Percentiles rank a stretch among this genome's conserved stretches.
These are phyloP conservation scores for Danio tinwini DNA, from an alignment of 2,797 vertebrate species.

Conservation along the genomic window DNA sequence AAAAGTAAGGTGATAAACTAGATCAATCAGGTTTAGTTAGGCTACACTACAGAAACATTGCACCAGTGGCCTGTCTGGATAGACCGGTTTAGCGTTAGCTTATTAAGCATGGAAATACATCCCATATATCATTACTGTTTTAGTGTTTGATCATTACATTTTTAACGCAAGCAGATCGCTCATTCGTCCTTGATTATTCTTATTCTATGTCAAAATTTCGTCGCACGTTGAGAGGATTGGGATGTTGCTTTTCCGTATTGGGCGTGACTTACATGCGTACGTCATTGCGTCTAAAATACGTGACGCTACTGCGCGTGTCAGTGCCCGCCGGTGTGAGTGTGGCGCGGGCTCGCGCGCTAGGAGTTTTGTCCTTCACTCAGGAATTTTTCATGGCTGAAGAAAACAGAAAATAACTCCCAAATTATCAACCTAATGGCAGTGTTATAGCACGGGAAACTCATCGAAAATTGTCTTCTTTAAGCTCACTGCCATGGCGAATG, in stretches of 20 bases:
- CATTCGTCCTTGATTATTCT: background rate
- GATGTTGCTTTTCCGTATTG: slow-evolving; percentile 6
- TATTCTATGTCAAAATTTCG: background rate
- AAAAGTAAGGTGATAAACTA: background rate
- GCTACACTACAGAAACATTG: background rate
- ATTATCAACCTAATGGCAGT: slow-evolving; percentile 35
- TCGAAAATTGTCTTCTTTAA: background rate
- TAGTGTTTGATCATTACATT: background rate
- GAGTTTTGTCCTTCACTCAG: slow-evolving; percentile 65
- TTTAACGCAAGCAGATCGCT: background rate
- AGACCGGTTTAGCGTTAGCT: slow-evolving; percentile 1
- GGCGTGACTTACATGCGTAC: slow-evolving; percentile 20
- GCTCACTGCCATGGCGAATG: slow-evolving; percentile 38
- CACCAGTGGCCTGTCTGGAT: background rate
- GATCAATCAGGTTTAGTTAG: background rate
- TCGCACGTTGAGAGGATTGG: background rate
- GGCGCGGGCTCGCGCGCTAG: slow-evolving; percentile 4
- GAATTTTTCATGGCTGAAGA: slow-evolving; percentile 55
- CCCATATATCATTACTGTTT: background rate
- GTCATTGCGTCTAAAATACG: slow-evolving; percentile 28
- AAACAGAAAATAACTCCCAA: slow-evolving; percentile 44
- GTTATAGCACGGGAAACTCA: background rate
- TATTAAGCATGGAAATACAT: background rate
- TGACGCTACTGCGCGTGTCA: slow-evolving; percentile 9
- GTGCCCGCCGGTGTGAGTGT: background rate